Evolutionary conservation across 2,888 invertebrate genomes (phyloP).

Genomic region (Lumbricus terrestris): DNA sequence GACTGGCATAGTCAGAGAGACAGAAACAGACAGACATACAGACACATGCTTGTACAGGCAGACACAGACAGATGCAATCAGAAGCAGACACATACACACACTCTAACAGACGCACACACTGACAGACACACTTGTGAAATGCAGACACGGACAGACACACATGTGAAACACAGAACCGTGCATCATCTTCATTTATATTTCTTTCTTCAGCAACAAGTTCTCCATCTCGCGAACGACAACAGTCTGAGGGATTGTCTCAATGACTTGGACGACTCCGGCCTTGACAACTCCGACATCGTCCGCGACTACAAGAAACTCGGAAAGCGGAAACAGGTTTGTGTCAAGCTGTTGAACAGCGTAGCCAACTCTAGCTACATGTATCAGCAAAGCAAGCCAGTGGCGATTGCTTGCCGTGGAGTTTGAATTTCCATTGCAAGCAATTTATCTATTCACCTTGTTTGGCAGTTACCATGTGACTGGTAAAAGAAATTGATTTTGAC

Average conservation of each 20-base stretch:
- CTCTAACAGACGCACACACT: too few species aligned
- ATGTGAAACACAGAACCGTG: neutral
- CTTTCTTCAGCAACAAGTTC: constrained; percentile 63
- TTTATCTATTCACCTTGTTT: neutral
- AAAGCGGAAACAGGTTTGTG: constrained; percentile 44
- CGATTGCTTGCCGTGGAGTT: neutral
- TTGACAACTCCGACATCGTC: constrained; percentile 74
- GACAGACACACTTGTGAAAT: too few species aligned
- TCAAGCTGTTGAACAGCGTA: neutral
- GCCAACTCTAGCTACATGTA: too few species aligned
- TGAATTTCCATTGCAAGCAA: neutral
- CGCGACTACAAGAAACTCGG: constrained; percentile 72
- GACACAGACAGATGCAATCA: too few species aligned
- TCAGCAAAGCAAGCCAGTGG: neutral
- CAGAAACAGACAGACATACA: too few species aligned
- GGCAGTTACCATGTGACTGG: too few species aligned
- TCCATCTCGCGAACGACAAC: constrained; percentile 74
- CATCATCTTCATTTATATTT: neutral
- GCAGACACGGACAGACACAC: too few species aligned
- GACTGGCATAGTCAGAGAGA: too few species aligned
- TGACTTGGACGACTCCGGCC: constrained; percentile 62
- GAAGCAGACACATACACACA: too few species aligned
- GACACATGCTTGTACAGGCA: too few species aligned
- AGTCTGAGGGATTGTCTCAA: constrained; percentile 78
- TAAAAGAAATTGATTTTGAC: too few species aligned